phyloP scores from a whole-genome alignment of 1,140 invertebrate species.

The Lordiphosa mommai region DNA sequence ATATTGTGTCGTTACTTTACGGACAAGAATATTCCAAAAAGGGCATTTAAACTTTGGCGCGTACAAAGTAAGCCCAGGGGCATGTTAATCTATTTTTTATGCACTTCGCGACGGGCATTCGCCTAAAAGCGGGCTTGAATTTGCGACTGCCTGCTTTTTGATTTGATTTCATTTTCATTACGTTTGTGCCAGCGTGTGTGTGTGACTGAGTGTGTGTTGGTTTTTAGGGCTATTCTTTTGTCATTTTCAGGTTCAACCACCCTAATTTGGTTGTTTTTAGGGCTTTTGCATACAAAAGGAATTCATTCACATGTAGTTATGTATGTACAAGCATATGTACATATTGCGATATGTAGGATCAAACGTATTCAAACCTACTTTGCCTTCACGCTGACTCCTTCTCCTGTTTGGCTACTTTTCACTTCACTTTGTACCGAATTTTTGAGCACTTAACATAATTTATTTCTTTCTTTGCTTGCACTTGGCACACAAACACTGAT shows the following conservation, averaged over 20 bases:
- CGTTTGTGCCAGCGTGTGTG: slow-evolving; percentile 2
- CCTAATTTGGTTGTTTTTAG: slow-evolving; percentile 63
- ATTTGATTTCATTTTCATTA: slow-evolving; percentile 62
- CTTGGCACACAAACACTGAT: slow-evolving; percentile 45
- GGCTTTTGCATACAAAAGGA: slow-evolving; percentile 62
- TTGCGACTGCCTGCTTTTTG: slow-evolving; percentile 45
- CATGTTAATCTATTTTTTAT: slow-evolving; percentile 56
- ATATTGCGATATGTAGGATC: not conserved
- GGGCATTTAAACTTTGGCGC: too few relatives aligned
- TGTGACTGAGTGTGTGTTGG: slow-evolving; percentile 2
- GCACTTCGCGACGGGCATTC: slow-evolving; percentile 42
- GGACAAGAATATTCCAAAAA: too few relatives aligned
- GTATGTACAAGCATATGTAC: not conserved
- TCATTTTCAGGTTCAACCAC: slow-evolving; percentile 52
- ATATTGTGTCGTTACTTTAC: too few relatives aligned
- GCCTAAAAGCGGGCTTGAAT: slow-evolving; percentile 56
- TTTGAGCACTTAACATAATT: slow-evolving; percentile 73
- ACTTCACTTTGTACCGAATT: slow-evolving; percentile 40
- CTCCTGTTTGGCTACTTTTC: slow-evolving; percentile 27
- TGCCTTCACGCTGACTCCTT: slow-evolving; percentile 23
- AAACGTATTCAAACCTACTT: slow-evolving; percentile 16
- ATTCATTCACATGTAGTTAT: slow-evolving; percentile 5
- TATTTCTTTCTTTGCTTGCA: slow-evolving; percentile 60
- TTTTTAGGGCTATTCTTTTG: slow-evolving; percentile 50
- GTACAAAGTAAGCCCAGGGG: not conserved